A percentile compares a stretch with the other conserved stretches of the same genome.
phyloP scores from a whole-genome alignment of 1,140 invertebrate species.

The Lucilia cuprina region DNA sequence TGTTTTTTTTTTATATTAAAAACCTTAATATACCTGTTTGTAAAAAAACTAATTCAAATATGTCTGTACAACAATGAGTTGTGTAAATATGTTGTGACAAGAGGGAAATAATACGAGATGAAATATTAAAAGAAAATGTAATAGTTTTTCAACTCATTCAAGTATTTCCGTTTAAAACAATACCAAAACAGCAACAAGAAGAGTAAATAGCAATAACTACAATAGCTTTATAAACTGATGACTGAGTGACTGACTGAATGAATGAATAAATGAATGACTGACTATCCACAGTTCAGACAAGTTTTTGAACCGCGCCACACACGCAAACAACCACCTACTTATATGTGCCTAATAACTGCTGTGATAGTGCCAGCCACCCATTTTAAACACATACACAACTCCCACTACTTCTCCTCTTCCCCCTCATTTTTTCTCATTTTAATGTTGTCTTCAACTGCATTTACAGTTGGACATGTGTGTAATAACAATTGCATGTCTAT shows the following conservation, averaged over 20 bases:
- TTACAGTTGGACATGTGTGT: too few species aligned
- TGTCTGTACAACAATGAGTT: background rate
- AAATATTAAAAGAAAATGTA: slow-evolving; percentile 11
- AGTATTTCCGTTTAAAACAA: slow-evolving; percentile 26
- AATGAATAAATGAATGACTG: too few species aligned
- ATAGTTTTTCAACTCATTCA: slow-evolving; percentile 17
- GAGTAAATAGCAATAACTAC: background rate
- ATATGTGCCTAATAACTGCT: too few species aligned
- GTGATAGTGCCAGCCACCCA: too few species aligned
- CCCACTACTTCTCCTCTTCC: too few species aligned
- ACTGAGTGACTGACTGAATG: background rate
- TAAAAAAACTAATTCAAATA: background rate
- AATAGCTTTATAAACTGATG: background rate
- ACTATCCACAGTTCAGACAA: too few species aligned
- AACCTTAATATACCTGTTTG: background rate
- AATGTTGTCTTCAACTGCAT: too few species aligned
- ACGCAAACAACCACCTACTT: too few species aligned
- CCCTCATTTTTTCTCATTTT: too few species aligned
- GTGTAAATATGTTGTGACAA: background rate
- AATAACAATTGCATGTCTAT: too few species aligned
- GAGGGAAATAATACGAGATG: background rate
- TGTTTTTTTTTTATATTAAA: background rate
- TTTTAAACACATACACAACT: too few species aligned
- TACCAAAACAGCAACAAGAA: background rate
- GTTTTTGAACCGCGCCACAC: too few species aligned